phyloP scores from a whole-genome alignment of 2,797 vertebrate genomes.

The Ciconia nigra region DNA sequence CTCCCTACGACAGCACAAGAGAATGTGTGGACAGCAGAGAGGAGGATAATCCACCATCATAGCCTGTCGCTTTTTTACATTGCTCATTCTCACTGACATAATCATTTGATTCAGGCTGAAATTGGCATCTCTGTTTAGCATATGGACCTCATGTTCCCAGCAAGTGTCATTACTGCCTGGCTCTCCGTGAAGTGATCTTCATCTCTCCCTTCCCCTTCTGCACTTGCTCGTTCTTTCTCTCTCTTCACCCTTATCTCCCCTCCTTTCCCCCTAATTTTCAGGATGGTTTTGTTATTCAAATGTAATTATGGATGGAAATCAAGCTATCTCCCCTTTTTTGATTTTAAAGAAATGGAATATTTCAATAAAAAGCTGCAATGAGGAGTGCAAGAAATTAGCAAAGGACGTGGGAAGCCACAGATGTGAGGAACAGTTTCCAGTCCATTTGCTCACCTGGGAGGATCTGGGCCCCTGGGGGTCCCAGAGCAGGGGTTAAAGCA shows the following conservation, averaged over 20 bases:
- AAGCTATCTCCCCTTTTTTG: conserved; percentile 42
- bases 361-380: conserved; percentile 28
- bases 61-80: background rate
- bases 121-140: conserved; percentile 45
- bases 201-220: background rate
- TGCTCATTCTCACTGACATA: conserved; percentile 21
- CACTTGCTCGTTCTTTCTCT: background rate
- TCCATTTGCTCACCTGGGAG: background rate
- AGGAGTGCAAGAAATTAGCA: background rate
- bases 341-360: conserved; percentile 9
- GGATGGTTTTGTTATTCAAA: conserved; percentile 49
- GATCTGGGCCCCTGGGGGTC: background rate
- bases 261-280: background rate
- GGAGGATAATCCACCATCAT: background rate
- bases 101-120: conserved; percentile 17
- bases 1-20: background rate
- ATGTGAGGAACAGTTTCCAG: background rate
- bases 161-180: background rate
- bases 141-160: background rate
- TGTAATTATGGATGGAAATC: conserved; percentile 63
- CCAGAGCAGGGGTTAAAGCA: background rate
- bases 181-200: background rate
- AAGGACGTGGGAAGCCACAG: background rate
- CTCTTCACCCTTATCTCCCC: background rate
- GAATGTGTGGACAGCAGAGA: background rate